Conservation (phyloP, 2,113 vertebrate species). For the Zapornia atra region DNA sequence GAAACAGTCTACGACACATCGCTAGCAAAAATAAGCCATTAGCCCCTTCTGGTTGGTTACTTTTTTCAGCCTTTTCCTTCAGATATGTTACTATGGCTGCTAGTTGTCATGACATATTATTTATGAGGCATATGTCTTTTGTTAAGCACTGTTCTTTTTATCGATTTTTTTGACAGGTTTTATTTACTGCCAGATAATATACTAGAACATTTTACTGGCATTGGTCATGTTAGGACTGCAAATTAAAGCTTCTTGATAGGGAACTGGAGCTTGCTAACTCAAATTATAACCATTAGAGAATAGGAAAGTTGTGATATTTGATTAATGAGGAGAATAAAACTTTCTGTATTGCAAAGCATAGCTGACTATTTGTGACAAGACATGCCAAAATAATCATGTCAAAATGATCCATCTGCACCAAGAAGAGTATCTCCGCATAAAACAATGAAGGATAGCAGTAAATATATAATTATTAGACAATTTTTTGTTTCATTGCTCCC, state of each 20-base stretch:
- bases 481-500: neutral
- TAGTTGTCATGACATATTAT: slow-evolving; percentile 47
- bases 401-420: neutral
- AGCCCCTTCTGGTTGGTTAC: slow-evolving; percentile 51
- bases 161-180: slow-evolving; percentile 36
- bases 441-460: neutral
- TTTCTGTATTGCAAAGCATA: neutral
- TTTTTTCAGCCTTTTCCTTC: slow-evolving; percentile 41
- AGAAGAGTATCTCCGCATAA: neutral
- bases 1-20: neutral
- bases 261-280: neutral
- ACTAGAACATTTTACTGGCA: slow-evolving; percentile 43
- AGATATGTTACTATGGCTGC: slow-evolving; percentile 6
- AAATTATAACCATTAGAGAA: neutral
- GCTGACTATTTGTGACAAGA: neutral
- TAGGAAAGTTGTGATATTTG: neutral
- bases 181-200: slow-evolving; percentile 48
- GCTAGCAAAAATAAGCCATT: slow-evolving; percentile 44
- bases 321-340: slow-evolving; percentile 9
- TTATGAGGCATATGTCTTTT: slow-evolving; percentile 61
- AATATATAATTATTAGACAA: neutral
- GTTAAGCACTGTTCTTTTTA: slow-evolving; percentile 55
- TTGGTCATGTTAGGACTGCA: neutral
- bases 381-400: neutral
- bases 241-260: neutral